Base-by-base conservation (phyloP, 2,888 invertebrate genomes). In the Brachyopa scutellaris region DNA sequence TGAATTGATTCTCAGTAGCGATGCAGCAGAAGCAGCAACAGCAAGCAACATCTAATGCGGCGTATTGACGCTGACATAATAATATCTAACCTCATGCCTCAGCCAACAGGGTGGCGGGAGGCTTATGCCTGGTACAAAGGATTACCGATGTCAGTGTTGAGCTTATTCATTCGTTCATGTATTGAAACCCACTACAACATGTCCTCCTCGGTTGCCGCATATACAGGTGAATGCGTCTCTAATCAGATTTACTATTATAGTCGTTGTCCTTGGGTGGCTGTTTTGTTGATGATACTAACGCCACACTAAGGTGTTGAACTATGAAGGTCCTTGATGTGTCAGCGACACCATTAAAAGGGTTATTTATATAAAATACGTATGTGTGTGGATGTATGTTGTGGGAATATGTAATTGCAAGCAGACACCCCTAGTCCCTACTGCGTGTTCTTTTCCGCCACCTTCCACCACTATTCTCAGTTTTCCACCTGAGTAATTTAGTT, bases 161-260 rank as follows among this genome's bases (percentile, higher is more conserved):
- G 62, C 62, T 80, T 49, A 64, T 17, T 61, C 61, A 67, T 62
- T 74, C 61, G 74, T 29, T 61, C 45, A 40, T 67, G 42, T 40
- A 53, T 45, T 45, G 45, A 36, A 66, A 66, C 13, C 40, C 57
- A 40, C 59, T 31, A 19, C 47, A 53, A 61, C 64, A 62, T 76
- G 76, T 76, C 38, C 69, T 69, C 57, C 40, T 57, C 31, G 38
- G 66, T 36, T 47, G 17, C 36, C 45, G 2, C 57, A 53, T 53
- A 45, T 31, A 70, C 77, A 82, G 77, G 70, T 77, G 82, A 72
- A 57, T 82, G 82, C 70, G 66, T 72, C 82, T 77, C 82, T 82
- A 77, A 82, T 82, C 82, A 72, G 66, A 61, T 59, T 61, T 57
- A 38, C 49, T n/a, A 42, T 21, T 55, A 21, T 55, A 70, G 53